Conservation (phyloP, 2,888 invertebrate genomes). For the Noctua janthe region DNA sequence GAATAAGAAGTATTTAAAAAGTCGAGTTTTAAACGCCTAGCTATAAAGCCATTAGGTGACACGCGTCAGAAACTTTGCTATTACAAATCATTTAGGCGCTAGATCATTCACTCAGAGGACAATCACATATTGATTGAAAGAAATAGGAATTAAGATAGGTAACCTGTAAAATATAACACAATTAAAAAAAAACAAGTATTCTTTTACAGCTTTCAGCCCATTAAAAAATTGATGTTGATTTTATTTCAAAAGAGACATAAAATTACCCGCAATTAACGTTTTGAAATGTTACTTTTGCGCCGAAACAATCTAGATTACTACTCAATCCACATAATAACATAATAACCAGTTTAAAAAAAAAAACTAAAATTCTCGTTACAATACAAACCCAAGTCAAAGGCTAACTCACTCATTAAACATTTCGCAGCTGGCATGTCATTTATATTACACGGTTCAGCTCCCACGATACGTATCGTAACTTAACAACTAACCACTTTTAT, state of each 20-base stretch:
- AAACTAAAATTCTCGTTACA: conserved; percentile 8
- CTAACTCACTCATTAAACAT: conserved; percentile 49
- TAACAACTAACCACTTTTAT: conserved; percentile 57
- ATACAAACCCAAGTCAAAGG: conserved; percentile 45
- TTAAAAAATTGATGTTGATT: neutral
- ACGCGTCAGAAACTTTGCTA: conserved; percentile 36
- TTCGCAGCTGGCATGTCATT: conserved; percentile 52
- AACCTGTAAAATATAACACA: no score
- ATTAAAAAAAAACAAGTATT: neutral
- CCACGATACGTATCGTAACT: conserved; percentile 57
- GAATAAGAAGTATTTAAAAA: neutral
- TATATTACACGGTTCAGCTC: conserved; percentile 57
- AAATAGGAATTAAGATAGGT: neutral
- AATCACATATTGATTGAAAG: neutral
- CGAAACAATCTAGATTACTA: neutral
- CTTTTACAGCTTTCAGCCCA: no score
- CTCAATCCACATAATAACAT: conserved; percentile 7
- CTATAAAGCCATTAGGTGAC: neutral
- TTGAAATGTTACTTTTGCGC: neutral
- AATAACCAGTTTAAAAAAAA: neutral
- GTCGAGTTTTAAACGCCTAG: conserved; percentile 9
- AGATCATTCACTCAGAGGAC: no score
- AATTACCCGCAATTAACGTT: neutral
- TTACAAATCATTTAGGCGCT: conserved; percentile 30
- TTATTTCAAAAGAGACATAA: neutral